These are phyloP conservation scores for Camponotus pennsylvanicus DNA, from an alignment of 1,140 invertebrate species.

Conservation along the genomic window DNA sequence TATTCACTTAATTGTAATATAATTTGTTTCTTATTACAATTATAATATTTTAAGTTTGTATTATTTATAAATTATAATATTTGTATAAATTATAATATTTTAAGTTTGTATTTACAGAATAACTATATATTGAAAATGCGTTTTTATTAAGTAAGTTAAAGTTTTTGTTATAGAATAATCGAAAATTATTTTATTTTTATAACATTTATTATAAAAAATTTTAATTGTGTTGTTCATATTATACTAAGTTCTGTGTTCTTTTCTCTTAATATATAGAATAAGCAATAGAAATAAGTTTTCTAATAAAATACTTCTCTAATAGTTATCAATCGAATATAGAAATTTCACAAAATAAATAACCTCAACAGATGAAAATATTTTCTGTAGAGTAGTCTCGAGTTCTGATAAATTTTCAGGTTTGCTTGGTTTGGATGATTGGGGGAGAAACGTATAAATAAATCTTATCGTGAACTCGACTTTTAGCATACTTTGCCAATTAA, in stretches of 20 bases:
- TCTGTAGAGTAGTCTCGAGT: slow-evolving; percentile 43
- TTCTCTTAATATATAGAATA: background rate
- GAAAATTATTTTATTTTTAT: slow-evolving; percentile 9
- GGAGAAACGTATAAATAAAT: slow-evolving; percentile 71
- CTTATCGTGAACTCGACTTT: slow-evolving; percentile 75
- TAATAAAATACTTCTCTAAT: background rate
- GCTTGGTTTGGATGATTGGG: slow-evolving; percentile 52
- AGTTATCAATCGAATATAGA: background rate
- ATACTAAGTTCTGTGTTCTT: background rate
- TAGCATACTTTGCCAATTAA: slow-evolving; percentile 83
- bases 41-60: background rate
- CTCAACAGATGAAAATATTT: background rate
- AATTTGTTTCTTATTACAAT: background rate
- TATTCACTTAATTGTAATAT: background rate
- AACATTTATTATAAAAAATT: background rate
- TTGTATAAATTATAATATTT: too few species aligned
- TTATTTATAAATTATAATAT: background rate
- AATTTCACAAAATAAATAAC: background rate
- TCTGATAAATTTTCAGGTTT: slow-evolving; percentile 69
- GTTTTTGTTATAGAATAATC: background rate
- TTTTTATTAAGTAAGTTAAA: background rate
- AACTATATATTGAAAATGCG: background rate
- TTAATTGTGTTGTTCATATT: background rate
- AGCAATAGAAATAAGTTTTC: background rate
- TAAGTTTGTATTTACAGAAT: background rate